A percentile compares a stretch with the other conserved stretches of the same genome.
Conservation (phyloP, 53 echinoderm and acorn worm species). For the Holothuria leucospilota region DNA sequence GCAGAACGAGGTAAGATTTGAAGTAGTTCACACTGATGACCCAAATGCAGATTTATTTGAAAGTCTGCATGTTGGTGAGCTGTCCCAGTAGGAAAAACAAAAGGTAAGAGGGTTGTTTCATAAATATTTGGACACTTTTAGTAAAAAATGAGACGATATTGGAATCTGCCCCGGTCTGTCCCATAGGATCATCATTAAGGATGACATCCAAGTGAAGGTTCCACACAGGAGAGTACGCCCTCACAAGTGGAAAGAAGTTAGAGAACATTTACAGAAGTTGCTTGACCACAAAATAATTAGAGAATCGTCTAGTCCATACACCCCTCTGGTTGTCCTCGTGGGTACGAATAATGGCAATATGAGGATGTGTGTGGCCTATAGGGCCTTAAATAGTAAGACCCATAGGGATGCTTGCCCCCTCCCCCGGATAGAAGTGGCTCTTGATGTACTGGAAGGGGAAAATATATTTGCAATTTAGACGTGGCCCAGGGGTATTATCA, state of each 20-base stretch:
- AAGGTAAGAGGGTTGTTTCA: no score
- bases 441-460: no score
- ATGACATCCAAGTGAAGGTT: conserved; percentile 37
- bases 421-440: no score
- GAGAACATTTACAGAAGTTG: no score
- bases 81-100: not conserved
- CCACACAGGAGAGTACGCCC: conserved; percentile 67
- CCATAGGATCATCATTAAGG: conserved; percentile 43
- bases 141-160: conserved; percentile 46
- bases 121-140: conserved; percentile 5
- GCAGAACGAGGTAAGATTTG: not conserved
- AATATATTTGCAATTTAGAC: no score
- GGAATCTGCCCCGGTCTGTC: conserved; percentile 45
- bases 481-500: no score
- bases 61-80: no score
- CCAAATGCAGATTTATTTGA: no score
- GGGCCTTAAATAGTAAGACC: conserved; percentile 44
- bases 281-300: conserved; percentile 14
- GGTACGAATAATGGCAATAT: conserved; percentile 49
- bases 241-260: conserved; percentile 53
- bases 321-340: conserved; percentile 42
- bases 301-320: conserved; percentile 55
- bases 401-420: conserved; percentile 55
- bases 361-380: conserved; percentile 58
- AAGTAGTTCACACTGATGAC: not conserved